Evolutionary conservation across 2,888 invertebrate genomes (phyloP).

Genomic region (Xylocampa areola): DNA sequence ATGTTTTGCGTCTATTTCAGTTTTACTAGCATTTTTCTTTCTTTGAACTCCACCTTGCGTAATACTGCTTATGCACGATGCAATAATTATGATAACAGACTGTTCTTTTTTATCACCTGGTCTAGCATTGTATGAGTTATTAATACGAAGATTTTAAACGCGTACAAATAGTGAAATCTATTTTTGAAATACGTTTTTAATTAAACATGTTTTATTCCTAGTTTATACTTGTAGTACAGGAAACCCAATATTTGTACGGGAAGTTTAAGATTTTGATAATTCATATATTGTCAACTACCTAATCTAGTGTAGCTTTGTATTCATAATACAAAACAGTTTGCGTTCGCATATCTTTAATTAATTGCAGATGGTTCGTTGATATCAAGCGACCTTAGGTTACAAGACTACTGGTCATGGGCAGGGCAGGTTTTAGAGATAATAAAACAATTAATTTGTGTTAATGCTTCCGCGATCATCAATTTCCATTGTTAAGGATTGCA

Average conservation of each 20-base stretch:
- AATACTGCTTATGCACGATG: slow-evolving; percentile 27
- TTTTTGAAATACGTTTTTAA: too few relatives aligned
- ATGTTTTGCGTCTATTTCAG: neutral
- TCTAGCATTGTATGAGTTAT: slow-evolving; percentile 3
- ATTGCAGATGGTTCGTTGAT: slow-evolving; percentile 56
- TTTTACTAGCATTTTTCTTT: neutral
- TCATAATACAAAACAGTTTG: slow-evolving; percentile 44
- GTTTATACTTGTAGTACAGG: neutral
- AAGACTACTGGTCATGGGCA: slow-evolving; percentile 69
- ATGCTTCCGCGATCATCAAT: slow-evolving; percentile 63
- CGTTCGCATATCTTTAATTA: slow-evolving; percentile 51
- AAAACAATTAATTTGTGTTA: slow-evolving; percentile 56
- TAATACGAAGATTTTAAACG: slow-evolving; percentile 16
- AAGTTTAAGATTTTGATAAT: too few relatives aligned
- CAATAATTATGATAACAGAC: slow-evolving; percentile 45
- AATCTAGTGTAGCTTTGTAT: slow-evolving; percentile 25
- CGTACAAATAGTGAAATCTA: slow-evolving; percentile 3
- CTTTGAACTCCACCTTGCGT: slow-evolving; percentile 13
- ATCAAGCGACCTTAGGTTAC: slow-evolving; percentile 67
- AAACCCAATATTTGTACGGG: too few relatives aligned
- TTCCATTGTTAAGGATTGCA: slow-evolving; percentile 15
- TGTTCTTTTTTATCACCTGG: slow-evolving; percentile 27
- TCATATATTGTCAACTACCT: neutral
- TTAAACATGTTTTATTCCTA: neutral
- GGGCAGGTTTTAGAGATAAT: slow-evolving; percentile 63